Evolutionary conservation across 2,113 vertebrate species (phyloP), one percentile per base, ranked within the genome.

Genomic region (Leptodactylus fuscus): DNA sequence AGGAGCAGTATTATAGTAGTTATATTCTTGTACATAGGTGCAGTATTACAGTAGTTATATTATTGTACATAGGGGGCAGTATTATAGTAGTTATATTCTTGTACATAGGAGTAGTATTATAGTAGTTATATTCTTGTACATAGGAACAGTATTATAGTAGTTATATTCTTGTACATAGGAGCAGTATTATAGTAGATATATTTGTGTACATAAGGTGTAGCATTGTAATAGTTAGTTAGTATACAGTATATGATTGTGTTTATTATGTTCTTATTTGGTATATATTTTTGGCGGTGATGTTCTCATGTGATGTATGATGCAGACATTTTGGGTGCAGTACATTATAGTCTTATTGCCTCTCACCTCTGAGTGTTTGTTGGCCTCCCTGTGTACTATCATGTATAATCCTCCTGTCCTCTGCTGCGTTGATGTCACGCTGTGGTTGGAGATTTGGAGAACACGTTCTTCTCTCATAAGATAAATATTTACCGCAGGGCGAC

Each of bases 401-500:
- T 70, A 22, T 36, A 70, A 36, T 38, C n/a, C 38, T 44, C 10
- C 38, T 27, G 38, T 73, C 20, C 41, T 13, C 18, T 12, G 36
- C 69, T 46, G 3, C 4, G 36, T 1, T 44, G 69, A 71, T n/a
- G 20, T 71, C 38, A n/a, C 69, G 6, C 8, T n/a, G 36, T 1
- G 69, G 36, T 22, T 71, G 69, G 36, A 73, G 38, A 24, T 73
- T 22, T n/a, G 22, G n/a, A 46, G 70, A 46, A 46, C 70, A 24
- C 4, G 70, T 73, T 46, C 22, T 2, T 41, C 18, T 70, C 67
- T 3, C 7, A 15, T 73, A 24, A 46, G 29, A 55, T 29, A 78
- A 78, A 78, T 78, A 78, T 78, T 78, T 78, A 78, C 49, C 36
- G 4, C n/a, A 5, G 0, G 18, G 10, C 38, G 41, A 73, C 41